phyloP scores from a whole-genome alignment of 2,113 vertebrate genomes.

The Tinamus guttatus region DNA sequence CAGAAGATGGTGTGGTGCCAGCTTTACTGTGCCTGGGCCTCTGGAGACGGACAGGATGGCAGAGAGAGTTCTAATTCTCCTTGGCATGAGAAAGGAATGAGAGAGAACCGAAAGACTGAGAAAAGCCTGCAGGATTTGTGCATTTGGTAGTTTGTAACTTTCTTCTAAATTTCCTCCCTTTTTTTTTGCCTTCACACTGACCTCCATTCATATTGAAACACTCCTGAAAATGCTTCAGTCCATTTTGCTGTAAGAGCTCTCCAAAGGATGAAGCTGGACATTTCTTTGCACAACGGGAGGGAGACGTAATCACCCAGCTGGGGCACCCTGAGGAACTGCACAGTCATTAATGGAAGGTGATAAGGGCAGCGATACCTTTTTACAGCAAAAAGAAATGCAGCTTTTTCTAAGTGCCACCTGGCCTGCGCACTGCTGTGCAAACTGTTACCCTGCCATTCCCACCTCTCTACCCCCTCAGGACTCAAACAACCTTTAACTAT shows the following conservation, averaged over 20 bases:
- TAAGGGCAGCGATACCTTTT: conserved; percentile 42
- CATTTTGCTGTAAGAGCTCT: conserved; percentile 48
- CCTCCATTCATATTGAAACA: background rate
- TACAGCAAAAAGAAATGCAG: conserved; percentile 3
- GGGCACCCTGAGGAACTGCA: conserved; percentile 47
- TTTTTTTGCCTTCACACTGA: background rate
- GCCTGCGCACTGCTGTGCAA: conserved; percentile 8
- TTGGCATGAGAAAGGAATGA: background rate
- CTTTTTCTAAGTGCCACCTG: conserved; percentile 36
- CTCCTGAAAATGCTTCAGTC: conserved; percentile 22
- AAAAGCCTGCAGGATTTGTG: background rate
- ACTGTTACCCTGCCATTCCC: conserved; percentile 27
- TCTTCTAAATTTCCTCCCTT: background rate
- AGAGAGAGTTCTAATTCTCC: background rate
- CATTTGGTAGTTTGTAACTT: background rate
- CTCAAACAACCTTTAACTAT: conserved; percentile 50
- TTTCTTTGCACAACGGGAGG: background rate
- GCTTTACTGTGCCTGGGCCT: too few species aligned
- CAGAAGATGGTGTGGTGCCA: background rate
- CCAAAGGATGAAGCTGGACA: background rate
- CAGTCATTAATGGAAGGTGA: conserved; percentile 51
- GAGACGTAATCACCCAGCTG: conserved; percentile 26
- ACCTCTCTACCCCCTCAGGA: conserved; percentile 27
- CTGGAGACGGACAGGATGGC: background rate
- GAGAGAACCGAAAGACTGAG: background rate